These are phyloP conservation scores for Peromyscus melanophrys DNA, from an alignment of 2,797 vertebrate genomes.

Conservation along the genomic window DNA sequence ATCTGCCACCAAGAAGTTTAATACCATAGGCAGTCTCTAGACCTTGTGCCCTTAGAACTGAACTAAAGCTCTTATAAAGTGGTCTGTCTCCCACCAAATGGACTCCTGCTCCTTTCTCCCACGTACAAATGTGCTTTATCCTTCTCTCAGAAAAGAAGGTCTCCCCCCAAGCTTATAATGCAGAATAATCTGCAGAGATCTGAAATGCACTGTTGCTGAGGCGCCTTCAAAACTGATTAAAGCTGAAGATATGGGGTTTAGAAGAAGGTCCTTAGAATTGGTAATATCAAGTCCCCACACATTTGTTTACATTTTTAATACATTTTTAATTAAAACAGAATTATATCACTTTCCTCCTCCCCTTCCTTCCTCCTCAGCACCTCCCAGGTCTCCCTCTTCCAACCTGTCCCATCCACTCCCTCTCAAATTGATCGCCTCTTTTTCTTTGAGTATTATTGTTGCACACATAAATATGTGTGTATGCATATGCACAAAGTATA, in stretches of 20 bases:
- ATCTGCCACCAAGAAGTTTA: neutral
- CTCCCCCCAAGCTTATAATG: neutral
- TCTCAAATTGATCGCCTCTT: neutral
- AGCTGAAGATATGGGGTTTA: neutral
- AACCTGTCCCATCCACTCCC: neutral
- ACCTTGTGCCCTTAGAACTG: neutral
- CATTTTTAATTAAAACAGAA: neutral
- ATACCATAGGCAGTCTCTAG: neutral
- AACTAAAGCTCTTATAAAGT: neutral
- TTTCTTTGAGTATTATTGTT: neutral
- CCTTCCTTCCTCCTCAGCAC: neutral
- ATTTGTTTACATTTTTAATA: neutral
- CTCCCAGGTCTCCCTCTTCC: neutral
- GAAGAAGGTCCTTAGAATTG: neutral
- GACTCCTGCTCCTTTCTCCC: neutral
- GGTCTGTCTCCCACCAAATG: neutral
- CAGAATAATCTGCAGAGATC: slow-evolving; percentile 12
- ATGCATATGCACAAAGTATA: neutral
- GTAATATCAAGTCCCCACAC: neutral
- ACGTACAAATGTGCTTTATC: neutral
- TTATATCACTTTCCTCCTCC: neutral
- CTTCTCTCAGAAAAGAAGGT: slow-evolving; percentile 19
- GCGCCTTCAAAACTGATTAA: neutral
- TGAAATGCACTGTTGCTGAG: neutral
- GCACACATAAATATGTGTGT: neutral